A percentile compares a stretch with the other conserved stretches of the same genome.
Conservation (phyloP, 2,113 vertebrate species). For the Coracopsis vasa region DNA sequence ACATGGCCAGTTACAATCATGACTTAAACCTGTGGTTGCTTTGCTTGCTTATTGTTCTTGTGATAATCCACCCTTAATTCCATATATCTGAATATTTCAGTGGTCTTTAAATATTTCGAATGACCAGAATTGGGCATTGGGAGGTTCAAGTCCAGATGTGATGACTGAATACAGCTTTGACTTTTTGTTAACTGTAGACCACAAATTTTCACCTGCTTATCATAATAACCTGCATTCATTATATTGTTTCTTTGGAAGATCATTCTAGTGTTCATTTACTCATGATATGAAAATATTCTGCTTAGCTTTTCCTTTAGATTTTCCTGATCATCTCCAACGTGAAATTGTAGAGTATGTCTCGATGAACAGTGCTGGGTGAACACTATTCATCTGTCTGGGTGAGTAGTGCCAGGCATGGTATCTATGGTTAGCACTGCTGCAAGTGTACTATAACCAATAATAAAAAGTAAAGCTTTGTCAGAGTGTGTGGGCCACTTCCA, state of each 20-base stretch:
- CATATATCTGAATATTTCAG: not conserved
- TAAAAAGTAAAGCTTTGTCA: not conserved
- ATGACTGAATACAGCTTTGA: not conserved
- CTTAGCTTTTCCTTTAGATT: not conserved
- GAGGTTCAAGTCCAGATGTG: not conserved
- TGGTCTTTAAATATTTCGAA: not conserved
- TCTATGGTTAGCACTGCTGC: not conserved
- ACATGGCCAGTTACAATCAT: accelerated
- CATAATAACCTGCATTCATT: not conserved
- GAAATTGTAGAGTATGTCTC: not conserved
- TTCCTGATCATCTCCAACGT: not conserved
- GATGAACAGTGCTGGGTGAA: not conserved
- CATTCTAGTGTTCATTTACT: not conserved
- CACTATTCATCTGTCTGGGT: not conserved
- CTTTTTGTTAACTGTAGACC: not conserved
- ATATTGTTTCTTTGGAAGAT: not conserved
- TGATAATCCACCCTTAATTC: not conserved
- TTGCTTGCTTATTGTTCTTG: not conserved
- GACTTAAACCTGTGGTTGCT: not conserved
- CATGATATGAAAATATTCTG: not conserved
- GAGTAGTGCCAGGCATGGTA: not conserved
- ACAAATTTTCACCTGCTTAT: not conserved
- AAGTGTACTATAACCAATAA: not conserved
- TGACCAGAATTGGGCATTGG: not conserved
- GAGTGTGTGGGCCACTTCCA: not conserved